A percentile compares a stretch with the other conserved stretches of the same genome.
phyloP scores from a whole-genome alignment of 2,113 vertebrate species.

The Hippocampus guttulatus region DNA sequence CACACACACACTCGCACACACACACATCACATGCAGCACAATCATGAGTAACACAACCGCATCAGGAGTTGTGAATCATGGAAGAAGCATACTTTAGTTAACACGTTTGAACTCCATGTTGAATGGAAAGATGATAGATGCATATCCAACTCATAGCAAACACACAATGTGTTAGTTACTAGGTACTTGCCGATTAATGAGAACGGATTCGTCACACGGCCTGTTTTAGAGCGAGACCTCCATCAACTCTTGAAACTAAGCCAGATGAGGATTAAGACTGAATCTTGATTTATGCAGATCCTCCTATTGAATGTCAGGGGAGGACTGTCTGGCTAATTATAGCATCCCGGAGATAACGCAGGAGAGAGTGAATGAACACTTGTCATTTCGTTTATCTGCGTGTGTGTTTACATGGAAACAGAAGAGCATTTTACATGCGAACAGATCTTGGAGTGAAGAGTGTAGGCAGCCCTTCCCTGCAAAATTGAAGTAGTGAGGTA shows the following conservation, averaged over 20 bases:
- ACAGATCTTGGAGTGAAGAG: slow-evolving; percentile 27
- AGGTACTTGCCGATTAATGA: slow-evolving; percentile 36
- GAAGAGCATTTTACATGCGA: slow-evolving; percentile 21
- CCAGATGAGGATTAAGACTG: slow-evolving; percentile 58
- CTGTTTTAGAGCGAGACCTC: slow-evolving; percentile 39
- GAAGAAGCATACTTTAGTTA: background rate
- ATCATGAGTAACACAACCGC: slow-evolving; percentile 31
- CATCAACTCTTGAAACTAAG: slow-evolving; percentile 45
- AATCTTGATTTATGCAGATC: slow-evolving; percentile 59
- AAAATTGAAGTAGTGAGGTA: slow-evolving; percentile 39
- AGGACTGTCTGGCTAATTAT: slow-evolving; percentile 58
- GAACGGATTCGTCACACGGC: slow-evolving; percentile 39
- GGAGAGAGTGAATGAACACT: slow-evolving; percentile 31
- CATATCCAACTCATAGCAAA: slow-evolving; percentile 1
- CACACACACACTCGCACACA: background rate
- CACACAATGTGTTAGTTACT: slow-evolving; percentile 1
- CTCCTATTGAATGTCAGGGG: slow-evolving; percentile 51
- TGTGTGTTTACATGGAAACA: slow-evolving; percentile 28
- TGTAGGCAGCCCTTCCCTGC: slow-evolving; percentile 50
- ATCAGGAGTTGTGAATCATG: slow-evolving; percentile 20
- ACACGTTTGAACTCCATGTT: background rate
- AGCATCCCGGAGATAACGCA: slow-evolving; percentile 32
- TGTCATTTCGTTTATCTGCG: slow-evolving; percentile 19
- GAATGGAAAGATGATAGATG: slow-evolving; percentile 5
- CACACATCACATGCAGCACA: slow-evolving; percentile 30